Base-by-base conservation (phyloP, 2,888 invertebrate species). In the Drosophila borealis region DNA sequence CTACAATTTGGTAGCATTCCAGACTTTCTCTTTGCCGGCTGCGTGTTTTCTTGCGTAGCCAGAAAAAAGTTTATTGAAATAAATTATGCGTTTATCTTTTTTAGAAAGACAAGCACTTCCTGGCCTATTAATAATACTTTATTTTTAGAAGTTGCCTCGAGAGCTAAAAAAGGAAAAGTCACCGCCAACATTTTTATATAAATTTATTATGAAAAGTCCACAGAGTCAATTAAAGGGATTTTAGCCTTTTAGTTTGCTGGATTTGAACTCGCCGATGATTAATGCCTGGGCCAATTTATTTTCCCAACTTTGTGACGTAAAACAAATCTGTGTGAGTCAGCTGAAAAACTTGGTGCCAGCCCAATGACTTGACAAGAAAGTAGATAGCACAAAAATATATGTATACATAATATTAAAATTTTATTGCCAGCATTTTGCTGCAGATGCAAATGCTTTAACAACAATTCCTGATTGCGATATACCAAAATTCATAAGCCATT, bases 401-500 rank as follows among this genome's bases (percentile, higher is more conserved):
- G n/a, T 37, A 53, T 33, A n/a, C 10, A 17, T 21, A 44, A 49
- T 29, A 63, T 72, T 72, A 60, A 60, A 62, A 77, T 73, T 64
- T 73, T 17, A 71, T 73, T 49, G 61, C 41, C 44, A 59, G 50
- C 46, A 13, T 59, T 72, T 54, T 50, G 68, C 63, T 46, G 64
- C 76, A 61, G 45, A 71, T 75, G 60, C 42, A 19, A 67, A 53
- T 54, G 45, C 44, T 34, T 60, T 72, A 57, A 67, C 33, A 29
- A 29, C 29, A 29, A 29, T 29, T 29, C 8, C 8, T 29, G 61
- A 50, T 39, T 53, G 45, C 39, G 33, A 68, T 59, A 54, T 33
- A 41, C 33, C 36, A 34, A 51, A 66, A 72, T 71, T 67, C 48
- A 68, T 62, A 68, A 51, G 42, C 75, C 55, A 68, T 72, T 65